These are phyloP conservation scores for Neosilurus mollespiculum DNA, from an alignment of 2,797 vertebrate genomes.

Conservation along the genomic window DNA sequence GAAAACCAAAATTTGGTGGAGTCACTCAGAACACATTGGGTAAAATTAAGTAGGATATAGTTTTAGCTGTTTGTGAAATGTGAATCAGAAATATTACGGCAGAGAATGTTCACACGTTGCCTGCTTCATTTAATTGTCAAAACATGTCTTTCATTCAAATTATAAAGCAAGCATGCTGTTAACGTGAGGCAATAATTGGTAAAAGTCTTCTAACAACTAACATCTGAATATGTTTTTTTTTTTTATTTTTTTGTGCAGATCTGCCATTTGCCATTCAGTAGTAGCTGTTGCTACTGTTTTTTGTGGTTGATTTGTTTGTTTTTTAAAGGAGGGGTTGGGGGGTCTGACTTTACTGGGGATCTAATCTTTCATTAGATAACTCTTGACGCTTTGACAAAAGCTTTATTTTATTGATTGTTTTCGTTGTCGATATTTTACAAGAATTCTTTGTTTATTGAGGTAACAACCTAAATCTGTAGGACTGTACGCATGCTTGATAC, in stretches of 20 bases:
- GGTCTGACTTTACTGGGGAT: too few relatives aligned
- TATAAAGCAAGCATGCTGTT: neutral
- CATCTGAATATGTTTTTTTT: neutral
- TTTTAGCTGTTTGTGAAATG: neutral
- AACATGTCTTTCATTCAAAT: neutral
- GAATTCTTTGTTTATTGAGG: neutral
- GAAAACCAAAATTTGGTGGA: neutral
- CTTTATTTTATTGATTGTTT: neutral
- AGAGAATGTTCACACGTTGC: neutral
- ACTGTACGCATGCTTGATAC: neutral
- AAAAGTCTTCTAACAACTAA: neutral
- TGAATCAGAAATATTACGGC: neutral
- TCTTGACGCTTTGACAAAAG: neutral
- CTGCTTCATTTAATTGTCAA: neutral
- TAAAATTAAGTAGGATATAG: neutral
- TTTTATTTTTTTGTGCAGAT: neutral
- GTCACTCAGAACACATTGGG: neutral
- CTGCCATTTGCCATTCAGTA: neutral
- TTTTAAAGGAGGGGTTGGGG: too few relatives aligned
- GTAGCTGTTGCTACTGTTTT: neutral
- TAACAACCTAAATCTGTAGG: neutral
- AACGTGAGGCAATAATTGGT: neutral
- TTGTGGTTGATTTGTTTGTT: too few relatives aligned
- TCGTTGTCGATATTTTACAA: neutral
- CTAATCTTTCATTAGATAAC: neutral